A percentile compares a stretch with the other conserved stretches of the same genome.
Evolutionary conservation across 2,797 vertebrate species (phyloP).

Genomic region (Hypotaenidia okinawae): DNA sequence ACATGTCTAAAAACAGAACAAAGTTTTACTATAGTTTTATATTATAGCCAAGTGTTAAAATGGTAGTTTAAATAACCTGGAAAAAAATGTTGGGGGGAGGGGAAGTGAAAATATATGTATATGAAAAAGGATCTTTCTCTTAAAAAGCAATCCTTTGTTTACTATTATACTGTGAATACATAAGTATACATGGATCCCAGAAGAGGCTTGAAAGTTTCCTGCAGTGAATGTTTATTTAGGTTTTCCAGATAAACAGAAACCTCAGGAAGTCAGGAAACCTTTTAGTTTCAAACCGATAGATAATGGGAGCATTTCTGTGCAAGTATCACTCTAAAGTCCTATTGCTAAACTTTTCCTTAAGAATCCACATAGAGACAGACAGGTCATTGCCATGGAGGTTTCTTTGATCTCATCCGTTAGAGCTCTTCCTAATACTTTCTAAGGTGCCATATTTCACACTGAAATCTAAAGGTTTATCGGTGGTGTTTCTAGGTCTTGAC

Average conservation of each 20-base stretch:
- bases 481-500: not conserved
- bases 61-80: not conserved
- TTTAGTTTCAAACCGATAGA: not conserved
- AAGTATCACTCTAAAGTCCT: not conserved
- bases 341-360: not conserved
- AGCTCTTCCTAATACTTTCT: not conserved
- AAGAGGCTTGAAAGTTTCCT: not conserved
- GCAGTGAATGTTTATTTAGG: not conserved
- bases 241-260: not conserved
- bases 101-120: not conserved
- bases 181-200: not conserved
- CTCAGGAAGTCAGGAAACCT: not conserved
- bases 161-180: not conserved
- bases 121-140: not conserved
- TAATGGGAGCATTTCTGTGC: not conserved
- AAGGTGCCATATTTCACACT: not conserved
- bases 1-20: not conserved
- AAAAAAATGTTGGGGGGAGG: not conserved
- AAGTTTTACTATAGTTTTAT: not conserved
- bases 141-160: not conserved
- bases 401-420: not conserved
- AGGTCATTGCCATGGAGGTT: fast-evolving
- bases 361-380: not conserved
- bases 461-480: not conserved
- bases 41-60: not conserved